phyloP scores from a whole-genome alignment of 2,888 invertebrate species.

The Monoplex corrugatus region DNA sequence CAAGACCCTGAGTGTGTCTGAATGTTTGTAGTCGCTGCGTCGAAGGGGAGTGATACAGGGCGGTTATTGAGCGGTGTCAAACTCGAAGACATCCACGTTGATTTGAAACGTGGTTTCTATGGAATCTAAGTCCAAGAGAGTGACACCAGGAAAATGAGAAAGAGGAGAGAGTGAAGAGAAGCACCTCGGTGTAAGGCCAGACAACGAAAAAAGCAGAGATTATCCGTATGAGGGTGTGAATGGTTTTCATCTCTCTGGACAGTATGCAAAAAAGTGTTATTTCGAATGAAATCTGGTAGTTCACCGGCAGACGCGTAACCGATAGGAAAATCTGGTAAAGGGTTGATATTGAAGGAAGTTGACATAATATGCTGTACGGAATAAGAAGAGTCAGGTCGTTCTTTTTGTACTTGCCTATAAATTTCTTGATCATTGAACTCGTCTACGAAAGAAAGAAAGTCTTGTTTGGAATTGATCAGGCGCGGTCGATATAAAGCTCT shows the following conservation, averaged over 20 bases:
- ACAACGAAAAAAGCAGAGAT: not conserved
- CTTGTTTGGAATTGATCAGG: not conserved
- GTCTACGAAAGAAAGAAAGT: not conserved
- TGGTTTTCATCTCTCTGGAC: not conserved
- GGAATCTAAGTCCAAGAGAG: not conserved
- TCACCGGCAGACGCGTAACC: not conserved
- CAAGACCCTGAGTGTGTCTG: not conserved
- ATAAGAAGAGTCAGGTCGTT: not conserved
- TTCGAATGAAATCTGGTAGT: not conserved
- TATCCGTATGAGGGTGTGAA: not conserved
- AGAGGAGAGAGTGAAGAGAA: not conserved
- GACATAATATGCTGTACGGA: not conserved
- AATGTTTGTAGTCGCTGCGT: not conserved
- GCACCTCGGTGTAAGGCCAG: not conserved
- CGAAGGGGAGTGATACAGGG: not conserved
- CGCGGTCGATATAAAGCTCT: not conserved
- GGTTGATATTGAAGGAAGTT: not conserved
- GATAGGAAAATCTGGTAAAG: not conserved
- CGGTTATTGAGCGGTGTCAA: not conserved
- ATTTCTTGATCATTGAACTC: not conserved
- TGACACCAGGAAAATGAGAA: not conserved
- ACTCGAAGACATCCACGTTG: not conserved
- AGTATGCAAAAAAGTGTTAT: not conserved
- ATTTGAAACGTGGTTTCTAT: not conserved
- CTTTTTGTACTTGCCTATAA: not conserved